phyloP scores from a whole-genome alignment of 2,888 invertebrate species.

The Lasiommata megera region DNA sequence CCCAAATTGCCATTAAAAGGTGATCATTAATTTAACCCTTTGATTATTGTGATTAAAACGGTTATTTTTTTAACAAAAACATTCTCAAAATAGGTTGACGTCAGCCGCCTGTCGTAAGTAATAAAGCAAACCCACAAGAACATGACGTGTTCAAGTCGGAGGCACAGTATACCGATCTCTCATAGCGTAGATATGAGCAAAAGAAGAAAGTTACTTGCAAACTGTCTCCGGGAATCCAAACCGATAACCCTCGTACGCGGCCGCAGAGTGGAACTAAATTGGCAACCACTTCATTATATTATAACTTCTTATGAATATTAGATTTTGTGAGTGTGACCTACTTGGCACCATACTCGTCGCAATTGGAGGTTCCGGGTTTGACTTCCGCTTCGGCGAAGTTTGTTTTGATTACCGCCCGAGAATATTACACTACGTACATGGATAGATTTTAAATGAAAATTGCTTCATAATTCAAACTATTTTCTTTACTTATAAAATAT shows the following conservation, averaged over 20 bases:
- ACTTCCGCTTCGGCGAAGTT: slow-evolving; percentile 34
- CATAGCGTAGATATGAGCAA: not conserved
- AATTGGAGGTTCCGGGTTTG: slow-evolving; percentile 27
- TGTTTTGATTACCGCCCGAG: slow-evolving; percentile 18
- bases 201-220: not conserved
- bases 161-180: no score
- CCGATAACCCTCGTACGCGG: not conserved
- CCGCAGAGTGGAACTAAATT: not conserved
- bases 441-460: not conserved
- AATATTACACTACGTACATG: not conserved
- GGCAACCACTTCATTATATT: slow-evolving; percentile 2
- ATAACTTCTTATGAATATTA: slow-evolving; percentile 25
- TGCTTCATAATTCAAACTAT: no score
- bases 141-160: no score
- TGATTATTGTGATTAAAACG: no score
- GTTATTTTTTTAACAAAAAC: no score
- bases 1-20: no score
- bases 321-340: slow-evolving; percentile 28
- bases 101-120: no score
- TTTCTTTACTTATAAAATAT: no score
- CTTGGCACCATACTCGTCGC: slow-evolving; percentile 23
- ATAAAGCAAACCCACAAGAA: no score
- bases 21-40: no score
- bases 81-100: no score
- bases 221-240: not conserved